A percentile compares a stretch with the other conserved stretches of the same genome.
Conservation (phyloP, 2,113 vertebrate genomes). For the Mellivora capensis region DNA sequence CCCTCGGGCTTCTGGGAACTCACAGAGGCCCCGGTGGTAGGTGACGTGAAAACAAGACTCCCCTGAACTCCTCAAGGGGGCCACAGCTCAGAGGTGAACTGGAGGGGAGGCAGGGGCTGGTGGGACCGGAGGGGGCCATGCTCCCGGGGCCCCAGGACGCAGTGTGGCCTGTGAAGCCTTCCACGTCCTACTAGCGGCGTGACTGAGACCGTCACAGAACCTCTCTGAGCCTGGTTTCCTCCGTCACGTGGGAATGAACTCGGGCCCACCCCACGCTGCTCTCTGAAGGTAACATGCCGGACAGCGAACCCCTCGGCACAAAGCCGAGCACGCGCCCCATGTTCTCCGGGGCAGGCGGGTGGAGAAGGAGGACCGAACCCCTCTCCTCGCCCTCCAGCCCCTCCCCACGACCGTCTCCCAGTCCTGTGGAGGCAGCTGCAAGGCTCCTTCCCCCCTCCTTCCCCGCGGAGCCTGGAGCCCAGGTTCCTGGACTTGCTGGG, state of each 20-base stretch:
- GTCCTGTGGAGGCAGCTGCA: neutral
- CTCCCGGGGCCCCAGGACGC: neutral
- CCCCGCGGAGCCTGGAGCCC: rapidly evolving
- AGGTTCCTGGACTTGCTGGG: neutral
- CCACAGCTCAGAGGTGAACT: neutral
- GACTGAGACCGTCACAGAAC: neutral
- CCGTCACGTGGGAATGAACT: rapidly evolving
- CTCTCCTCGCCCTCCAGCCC: neutral
- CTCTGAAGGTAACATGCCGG: too few species aligned
- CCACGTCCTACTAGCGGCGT: neutral
- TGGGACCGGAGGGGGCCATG: neutral
- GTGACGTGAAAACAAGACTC: neutral
- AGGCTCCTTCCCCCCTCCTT: neutral
- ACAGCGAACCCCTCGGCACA: neutral
- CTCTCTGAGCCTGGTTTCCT: neutral
- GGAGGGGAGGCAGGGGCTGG: neutral
- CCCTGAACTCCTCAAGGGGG: too few species aligned
- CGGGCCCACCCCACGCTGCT: neutral
- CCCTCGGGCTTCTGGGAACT: neutral
- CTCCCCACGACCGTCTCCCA: neutral
- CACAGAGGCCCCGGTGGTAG: neutral
- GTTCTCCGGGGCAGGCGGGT: neutral
- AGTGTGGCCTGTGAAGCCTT: neutral
- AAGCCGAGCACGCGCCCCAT: neutral
- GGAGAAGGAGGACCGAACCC: neutral